Conservation (phyloP, 1,140 invertebrate species). For the Eciton burchellii region DNA sequence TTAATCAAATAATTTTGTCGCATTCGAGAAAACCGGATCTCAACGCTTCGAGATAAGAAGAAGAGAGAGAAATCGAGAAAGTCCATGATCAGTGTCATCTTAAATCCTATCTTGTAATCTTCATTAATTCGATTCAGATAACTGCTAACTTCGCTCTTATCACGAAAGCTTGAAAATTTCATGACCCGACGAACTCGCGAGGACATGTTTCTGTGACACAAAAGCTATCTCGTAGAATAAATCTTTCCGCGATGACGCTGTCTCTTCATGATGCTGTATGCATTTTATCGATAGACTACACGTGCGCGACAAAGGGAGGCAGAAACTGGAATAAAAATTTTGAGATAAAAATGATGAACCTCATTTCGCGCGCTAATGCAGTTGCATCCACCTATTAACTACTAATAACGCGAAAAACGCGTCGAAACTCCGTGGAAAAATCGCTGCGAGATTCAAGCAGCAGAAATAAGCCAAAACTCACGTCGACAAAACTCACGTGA, state of each 20-base stretch:
- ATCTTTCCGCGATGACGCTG: not conserved
- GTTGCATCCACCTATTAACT: not conserved
- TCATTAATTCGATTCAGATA: constrained; percentile 12
- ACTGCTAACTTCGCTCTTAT: not conserved
- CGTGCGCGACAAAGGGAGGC: not conserved
- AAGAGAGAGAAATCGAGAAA: not conserved
- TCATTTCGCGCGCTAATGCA: not conserved
- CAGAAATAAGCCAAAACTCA: not conserved
- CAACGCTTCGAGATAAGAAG: not conserved
- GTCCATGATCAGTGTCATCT: constrained; percentile 14
- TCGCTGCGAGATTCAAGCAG: not conserved
- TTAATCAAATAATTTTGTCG: constrained; percentile 20
- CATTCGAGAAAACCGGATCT: not conserved
- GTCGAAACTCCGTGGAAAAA: not conserved
- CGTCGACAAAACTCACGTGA: not conserved
- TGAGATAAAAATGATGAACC: not conserved
- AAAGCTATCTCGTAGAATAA: not conserved
- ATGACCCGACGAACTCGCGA: constrained; percentile 10
- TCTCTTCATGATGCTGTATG: not conserved
- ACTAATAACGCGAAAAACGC: not conserved
- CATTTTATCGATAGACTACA: not conserved
- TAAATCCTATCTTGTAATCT: not conserved
- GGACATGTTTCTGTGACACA: not conserved
- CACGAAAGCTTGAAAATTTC: constrained; percentile 35
- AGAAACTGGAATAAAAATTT: not conserved